phyloP scores from a whole-genome alignment of 2,888 invertebrate species.

The Phragmatobia fuliginosa region DNA sequence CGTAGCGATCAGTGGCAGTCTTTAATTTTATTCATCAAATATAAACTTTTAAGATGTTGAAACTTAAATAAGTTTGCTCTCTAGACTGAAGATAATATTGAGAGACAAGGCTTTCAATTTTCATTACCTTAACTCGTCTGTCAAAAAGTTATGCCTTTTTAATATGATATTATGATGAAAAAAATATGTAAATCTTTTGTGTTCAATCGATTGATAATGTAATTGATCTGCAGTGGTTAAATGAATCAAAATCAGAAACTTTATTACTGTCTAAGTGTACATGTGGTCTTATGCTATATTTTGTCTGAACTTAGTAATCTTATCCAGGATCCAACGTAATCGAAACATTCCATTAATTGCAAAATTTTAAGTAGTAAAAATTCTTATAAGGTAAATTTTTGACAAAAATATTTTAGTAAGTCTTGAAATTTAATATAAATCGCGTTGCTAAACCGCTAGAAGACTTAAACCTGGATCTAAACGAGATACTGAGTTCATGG shows the following conservation, averaged over 20 bases:
- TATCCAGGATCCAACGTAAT: background rate
- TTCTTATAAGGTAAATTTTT: no score
- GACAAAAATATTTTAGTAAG: no score
- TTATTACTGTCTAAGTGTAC: no score
- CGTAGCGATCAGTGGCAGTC: background rate
- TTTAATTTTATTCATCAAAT: slow-evolving; percentile 31
- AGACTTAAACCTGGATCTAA: background rate
- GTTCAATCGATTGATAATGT: background rate
- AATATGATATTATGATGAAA: background rate
- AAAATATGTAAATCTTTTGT: background rate
- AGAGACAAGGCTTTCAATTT: slow-evolving; percentile 12
- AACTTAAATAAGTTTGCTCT: slow-evolving; percentile 41
- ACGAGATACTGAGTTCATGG: no score
- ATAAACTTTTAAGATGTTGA: slow-evolving; percentile 33
- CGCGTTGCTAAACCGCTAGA: no score
- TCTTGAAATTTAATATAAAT: background rate
- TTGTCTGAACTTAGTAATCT: no score
- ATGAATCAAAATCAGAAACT: no score
- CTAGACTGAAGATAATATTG: slow-evolving; percentile 24
- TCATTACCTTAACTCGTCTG: slow-evolving; percentile 6
- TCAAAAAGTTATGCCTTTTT: background rate
- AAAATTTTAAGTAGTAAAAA: background rate
- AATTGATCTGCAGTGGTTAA: background rate
- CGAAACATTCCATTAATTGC: background rate
- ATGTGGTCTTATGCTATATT: no score